Conservation (phyloP, 2,888 invertebrate genomes). For the Dysmachus trigonus region DNA sequence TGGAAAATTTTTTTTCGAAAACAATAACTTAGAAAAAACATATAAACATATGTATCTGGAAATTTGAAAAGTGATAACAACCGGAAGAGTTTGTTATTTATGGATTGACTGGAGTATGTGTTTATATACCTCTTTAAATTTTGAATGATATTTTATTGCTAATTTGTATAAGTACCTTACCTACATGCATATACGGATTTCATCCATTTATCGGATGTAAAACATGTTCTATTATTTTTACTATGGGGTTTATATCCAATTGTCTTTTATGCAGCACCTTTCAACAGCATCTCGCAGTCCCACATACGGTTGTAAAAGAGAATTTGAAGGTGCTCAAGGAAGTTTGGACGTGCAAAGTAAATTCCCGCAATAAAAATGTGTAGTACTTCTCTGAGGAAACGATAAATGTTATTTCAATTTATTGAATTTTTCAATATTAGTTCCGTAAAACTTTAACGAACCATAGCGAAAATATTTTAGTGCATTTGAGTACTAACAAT, state of each 20-base stretch:
- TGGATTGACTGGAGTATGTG: too few species aligned
- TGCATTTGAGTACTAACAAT: neutral
- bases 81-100: too few species aligned
- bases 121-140: too few species aligned
- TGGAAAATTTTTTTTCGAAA: too few species aligned
- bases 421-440: neutral
- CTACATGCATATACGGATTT: too few species aligned
- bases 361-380: neutral
- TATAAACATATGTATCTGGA: too few species aligned
- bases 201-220: neutral
- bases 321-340: neutral
- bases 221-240: neutral
- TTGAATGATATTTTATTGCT: neutral
- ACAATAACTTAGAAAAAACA: too few species aligned
- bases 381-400: neutral
- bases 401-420: neutral
- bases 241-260: neutral
- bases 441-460: neutral
- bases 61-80: too few species aligned
- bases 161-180: too few species aligned
- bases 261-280: neutral
- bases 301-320: neutral
- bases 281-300: neutral
- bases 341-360: neutral
- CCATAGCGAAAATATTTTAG: neutral